A percentile compares a stretch with the other conserved stretches of the same genome.
Conservation (phyloP, 2,888 invertebrate genomes). For the Lepidochitona cinerea region DNA sequence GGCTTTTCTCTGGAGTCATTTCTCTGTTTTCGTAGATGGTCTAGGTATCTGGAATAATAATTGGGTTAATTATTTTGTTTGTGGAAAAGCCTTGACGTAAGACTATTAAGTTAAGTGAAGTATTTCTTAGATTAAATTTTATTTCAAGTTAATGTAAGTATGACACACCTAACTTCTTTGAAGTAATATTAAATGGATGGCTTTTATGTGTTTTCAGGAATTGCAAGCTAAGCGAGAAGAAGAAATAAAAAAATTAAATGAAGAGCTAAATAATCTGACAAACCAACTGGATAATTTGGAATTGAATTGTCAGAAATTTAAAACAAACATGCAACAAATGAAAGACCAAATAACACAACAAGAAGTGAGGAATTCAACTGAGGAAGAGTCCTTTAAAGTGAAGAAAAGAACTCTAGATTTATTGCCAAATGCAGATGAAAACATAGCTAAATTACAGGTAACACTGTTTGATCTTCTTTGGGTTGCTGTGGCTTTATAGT, state of each 20-base stretch:
- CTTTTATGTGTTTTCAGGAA: conserved; percentile 47
- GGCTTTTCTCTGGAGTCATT: too few species aligned
- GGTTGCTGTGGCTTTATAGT: too few species aligned
- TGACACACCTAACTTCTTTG: too few species aligned
- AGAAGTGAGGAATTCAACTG: conserved; percentile 63
- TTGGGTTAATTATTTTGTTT: too few species aligned
- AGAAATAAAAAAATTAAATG: conserved; percentile 60
- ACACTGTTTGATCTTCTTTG: too few species aligned
- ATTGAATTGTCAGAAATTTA: conserved; percentile 62
- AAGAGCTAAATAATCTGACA: conserved; percentile 56
- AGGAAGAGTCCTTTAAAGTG: conserved; percentile 64
- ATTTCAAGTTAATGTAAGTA: too few species aligned
- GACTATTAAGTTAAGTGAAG: too few species aligned
- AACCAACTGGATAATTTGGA: conserved; percentile 60
- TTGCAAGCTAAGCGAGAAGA: conserved; percentile 63
- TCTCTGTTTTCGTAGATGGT: too few species aligned
- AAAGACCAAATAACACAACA: conserved; percentile 70
- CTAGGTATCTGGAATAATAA: too few species aligned
- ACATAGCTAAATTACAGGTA: conserved; percentile 69
- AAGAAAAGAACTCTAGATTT: conserved; percentile 76
- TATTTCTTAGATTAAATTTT: too few species aligned
- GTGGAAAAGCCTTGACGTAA: too few species aligned
- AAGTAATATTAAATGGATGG: too few species aligned
- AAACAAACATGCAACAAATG: conserved; percentile 63
- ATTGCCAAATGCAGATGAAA: conserved; percentile 76